Percentiles rank a stretch among this genome's conserved stretches.
Conservation (phyloP, 2,797 vertebrate species). For the Amblyraja radiata region DNA sequence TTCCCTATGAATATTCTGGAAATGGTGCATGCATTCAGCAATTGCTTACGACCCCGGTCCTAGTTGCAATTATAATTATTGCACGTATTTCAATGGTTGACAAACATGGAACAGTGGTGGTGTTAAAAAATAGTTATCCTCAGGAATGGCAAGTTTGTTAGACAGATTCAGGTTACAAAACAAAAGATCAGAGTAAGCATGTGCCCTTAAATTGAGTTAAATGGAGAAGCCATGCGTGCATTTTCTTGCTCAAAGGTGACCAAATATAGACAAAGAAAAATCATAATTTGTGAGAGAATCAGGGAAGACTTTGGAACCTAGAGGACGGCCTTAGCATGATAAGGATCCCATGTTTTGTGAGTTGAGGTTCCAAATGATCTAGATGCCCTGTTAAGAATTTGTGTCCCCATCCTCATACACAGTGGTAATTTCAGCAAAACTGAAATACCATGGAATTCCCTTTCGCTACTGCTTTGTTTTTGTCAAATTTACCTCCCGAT, state of each 20-base stretch:
- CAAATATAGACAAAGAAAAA: neutral
- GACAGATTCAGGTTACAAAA: neutral
- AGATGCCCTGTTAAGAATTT: neutral
- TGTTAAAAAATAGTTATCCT: neutral
- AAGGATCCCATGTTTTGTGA: neutral
- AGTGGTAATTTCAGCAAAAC: neutral
- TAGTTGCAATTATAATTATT: neutral
- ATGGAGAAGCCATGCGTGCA: neutral
- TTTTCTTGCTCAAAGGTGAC: neutral
- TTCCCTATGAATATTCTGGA: neutral
- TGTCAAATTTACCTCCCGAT: neutral
- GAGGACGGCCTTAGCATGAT: neutral
- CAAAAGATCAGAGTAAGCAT: neutral
- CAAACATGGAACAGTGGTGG: neutral
- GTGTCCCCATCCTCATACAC: neutral
- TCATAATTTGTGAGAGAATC: neutral
- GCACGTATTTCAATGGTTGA: neutral
- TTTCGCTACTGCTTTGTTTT: neutral
- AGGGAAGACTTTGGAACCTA: neutral
- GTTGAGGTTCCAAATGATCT: no score
- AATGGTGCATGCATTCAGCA: neutral
- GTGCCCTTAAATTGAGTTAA: neutral
- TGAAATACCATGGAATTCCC: neutral
- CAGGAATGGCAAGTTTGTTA: neutral
- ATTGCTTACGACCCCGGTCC: neutral